Base-by-base conservation (phyloP, 2,113 vertebrate species). In the Zosterops pallidus region DNA sequence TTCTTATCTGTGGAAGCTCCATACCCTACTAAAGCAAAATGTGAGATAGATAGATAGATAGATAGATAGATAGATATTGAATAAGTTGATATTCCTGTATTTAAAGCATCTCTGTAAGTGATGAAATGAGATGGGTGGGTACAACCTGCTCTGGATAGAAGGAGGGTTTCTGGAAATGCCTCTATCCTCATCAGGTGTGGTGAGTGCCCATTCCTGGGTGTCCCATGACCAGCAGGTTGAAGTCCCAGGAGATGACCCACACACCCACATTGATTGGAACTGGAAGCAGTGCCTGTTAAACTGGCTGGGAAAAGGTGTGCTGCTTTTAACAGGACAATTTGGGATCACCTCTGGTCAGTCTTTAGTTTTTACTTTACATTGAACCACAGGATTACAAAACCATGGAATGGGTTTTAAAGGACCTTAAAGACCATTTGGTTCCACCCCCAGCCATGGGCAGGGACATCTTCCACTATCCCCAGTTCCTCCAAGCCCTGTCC, bases 401-500 rank as follows among this genome's bases (percentile, higher is more conserved):
- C 21, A 25, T 59, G 44, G 9, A 50, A 31, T 50, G 17, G 2
- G 53, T 42, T 59, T 21, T 35, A 56, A 59, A 6, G 35, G 13
- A 9, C 31, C 21, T 50, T 86, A 42, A 50, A 68, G 21, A 2
- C 12, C 12, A 35, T 50, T 20, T 8, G 11, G 21, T 50, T 5
- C 31, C 9, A 21, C 15, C 4, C 11, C 15, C 37, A 57, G 35
- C 60, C 35, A 9, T 14, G 21, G 24, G 7, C 35, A 42, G 35
- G 8, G 50, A 25, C 35, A 41, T 35, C 21, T 67, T 35, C 16
- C 42, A 35, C 35, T 50, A 5, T 7, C 12, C 44, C 71, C 25
- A 31, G 7, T 2, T 42, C 4, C 37, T 50, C 17, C 15, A 14
- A 67, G 21, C 35, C 25, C 3, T 0, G 1, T 67, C 13, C 62